These are phyloP conservation scores for Pangasianodon gigas DNA, from an alignment of 2,113 vertebrate species.

Conservation along the genomic window DNA sequence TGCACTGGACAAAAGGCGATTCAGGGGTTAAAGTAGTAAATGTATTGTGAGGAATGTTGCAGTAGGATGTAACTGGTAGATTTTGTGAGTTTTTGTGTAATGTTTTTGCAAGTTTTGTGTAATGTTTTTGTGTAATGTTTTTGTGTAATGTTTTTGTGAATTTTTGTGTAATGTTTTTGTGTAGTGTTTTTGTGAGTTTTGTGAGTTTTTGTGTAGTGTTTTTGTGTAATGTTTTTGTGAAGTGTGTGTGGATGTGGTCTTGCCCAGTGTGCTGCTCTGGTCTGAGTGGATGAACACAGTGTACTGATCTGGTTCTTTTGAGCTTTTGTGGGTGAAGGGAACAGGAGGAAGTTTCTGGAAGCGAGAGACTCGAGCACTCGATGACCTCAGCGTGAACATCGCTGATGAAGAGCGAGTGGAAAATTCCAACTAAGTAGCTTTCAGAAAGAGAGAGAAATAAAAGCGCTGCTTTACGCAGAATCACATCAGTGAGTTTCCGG, in stretches of 20 bases:
- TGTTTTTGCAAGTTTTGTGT: no score
- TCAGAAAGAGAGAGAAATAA: slow-evolving; percentile 7
- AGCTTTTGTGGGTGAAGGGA: neutral
- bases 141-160: no score
- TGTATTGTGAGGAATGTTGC: neutral
- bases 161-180: no score
- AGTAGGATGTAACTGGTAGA: no score
- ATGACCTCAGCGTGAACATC: neutral
- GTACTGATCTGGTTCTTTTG: neutral
- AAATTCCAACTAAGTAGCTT: slow-evolving; percentile 8
- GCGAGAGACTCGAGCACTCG: neutral
- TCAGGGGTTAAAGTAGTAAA: neutral
- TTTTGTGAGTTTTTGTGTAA: neutral
- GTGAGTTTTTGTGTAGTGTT: no score
- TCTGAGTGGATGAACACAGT: neutral
- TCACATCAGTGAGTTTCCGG: neutral
- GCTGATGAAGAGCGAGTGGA: neutral
- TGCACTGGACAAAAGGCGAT: neutral
- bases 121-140: no score
- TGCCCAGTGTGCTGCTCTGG: neutral
- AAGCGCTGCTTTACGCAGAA: neutral
- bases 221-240: no score
- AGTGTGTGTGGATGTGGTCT: no score
- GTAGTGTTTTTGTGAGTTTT: no score
- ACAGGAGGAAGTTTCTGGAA: neutral